Conservation (phyloP, 2,888 invertebrate species). For the Clistopyga incitator region DNA sequence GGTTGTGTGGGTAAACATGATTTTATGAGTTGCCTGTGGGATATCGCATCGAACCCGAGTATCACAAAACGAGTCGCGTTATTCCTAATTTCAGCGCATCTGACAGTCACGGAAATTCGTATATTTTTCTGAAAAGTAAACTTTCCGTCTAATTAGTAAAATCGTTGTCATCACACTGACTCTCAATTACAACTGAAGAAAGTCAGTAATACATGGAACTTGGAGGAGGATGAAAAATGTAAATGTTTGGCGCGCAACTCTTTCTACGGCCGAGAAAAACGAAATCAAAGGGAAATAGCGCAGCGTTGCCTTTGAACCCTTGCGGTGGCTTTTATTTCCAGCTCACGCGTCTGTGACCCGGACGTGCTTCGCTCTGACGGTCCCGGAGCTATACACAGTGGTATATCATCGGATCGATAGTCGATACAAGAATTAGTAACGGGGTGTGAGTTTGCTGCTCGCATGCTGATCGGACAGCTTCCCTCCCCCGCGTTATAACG, state of each 20-base stretch:
- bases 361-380: slow-evolving; percentile 11
- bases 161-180: background rate
- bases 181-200: background rate
- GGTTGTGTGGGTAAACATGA: background rate
- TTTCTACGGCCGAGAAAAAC: background rate
- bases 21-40: background rate
- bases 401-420: slow-evolving; percentile 60
- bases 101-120: background rate
- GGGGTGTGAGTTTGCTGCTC: slow-evolving; percentile 44
- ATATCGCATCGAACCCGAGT: background rate
- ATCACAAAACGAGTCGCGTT: background rate
- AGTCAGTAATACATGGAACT: background rate
- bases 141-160: background rate
- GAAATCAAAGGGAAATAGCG: slow-evolving; percentile 14
- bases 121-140: background rate
- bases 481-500: slow-evolving; percentile 8
- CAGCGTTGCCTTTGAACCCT: slow-evolving; percentile 18
- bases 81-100: background rate
- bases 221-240: background rate
- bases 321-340: slow-evolving; percentile 45
- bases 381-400: slow-evolving; percentile 15
- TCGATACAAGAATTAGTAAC: slow-evolving; percentile 59
- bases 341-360: slow-evolving; percentile 35
- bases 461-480: slow-evolving; percentile 41
- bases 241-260: background rate